Evolutionary conservation across 30 jellyfish, hydroid and myxozoan genomes (phyloP).

Genomic region (Sanderia malayensis): DNA sequence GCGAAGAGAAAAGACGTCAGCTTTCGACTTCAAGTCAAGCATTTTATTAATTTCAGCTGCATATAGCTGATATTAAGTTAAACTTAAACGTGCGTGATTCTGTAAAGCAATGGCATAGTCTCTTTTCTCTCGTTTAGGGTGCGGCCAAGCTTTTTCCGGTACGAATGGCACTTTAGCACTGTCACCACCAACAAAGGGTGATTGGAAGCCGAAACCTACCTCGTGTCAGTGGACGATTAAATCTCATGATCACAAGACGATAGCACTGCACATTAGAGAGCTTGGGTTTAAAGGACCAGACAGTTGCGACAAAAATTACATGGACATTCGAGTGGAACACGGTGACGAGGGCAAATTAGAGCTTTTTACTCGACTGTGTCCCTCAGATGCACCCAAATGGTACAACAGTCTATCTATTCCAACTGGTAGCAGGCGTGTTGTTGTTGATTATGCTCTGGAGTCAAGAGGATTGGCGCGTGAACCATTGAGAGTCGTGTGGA

Average conservation of each 20-base stretch:
- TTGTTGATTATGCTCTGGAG: slow-evolving; percentile 10
- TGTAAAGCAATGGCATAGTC: too few species aligned
- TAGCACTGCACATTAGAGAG: slow-evolving; percentile 26
- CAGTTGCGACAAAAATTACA: slow-evolving; percentile 23
- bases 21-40: too few species aligned
- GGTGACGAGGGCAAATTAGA: background rate
- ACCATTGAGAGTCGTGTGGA: slow-evolving; percentile 28
- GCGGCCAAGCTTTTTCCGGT: slow-evolving; percentile 37
- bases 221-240: slow-evolving; percentile 52
- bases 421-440: slow-evolving; percentile 33
- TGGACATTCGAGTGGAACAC: slow-evolving; percentile 21
- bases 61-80: too few species aligned
- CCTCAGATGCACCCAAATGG: slow-evolving; percentile 5
- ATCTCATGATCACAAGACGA: slow-evolving; percentile 1
- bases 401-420: slow-evolving; percentile 25
- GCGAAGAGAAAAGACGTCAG: too few species aligned
- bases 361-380: slow-evolving; percentile 46
- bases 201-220: background rate
- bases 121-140: too few species aligned
- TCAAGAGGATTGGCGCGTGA: background rate
- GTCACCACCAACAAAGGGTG: background rate
- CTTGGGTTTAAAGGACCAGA: slow-evolving; percentile 26
- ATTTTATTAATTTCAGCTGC: too few species aligned
- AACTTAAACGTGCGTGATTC: too few species aligned
- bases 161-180: slow-evolving; percentile 18